These are phyloP conservation scores for Pocillopora grandis DNA, from an alignment of 92 coral and sea anemone genomes.

Conservation along the genomic window DNA sequence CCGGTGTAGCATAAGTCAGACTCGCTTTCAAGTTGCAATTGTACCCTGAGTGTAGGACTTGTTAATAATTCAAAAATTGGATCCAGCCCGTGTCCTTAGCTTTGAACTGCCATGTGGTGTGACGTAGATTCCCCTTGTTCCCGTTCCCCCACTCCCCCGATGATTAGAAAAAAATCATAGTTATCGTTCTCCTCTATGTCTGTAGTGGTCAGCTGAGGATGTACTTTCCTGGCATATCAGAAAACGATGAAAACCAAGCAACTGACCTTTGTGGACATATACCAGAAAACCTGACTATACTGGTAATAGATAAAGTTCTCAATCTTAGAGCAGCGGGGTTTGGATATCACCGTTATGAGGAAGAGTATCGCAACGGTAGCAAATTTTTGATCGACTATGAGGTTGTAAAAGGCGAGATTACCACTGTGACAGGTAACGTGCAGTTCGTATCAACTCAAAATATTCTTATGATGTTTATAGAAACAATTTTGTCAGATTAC, in stretches of 20 bases:
- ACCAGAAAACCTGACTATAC: background rate
- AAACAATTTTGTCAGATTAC: no score
- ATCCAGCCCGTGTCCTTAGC: no score
- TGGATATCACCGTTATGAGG: background rate
- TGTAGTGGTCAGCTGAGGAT: slow-evolving; percentile 11
- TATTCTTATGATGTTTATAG: no score
- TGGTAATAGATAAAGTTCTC: background rate
- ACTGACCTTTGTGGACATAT: slow-evolving; percentile 11
- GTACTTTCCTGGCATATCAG: background rate
- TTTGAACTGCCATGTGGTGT: no score
- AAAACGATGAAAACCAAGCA: background rate
- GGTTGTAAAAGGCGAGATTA: background rate
- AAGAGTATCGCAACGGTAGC: slow-evolving; percentile 13
- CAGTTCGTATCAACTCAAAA: background rate
- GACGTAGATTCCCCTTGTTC: no score
- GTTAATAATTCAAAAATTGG: no score
- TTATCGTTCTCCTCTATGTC: background rate
- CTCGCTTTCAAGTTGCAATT: no score
- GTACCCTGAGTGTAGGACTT: no score
- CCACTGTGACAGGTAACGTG: background rate
- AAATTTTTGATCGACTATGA: slow-evolving; percentile 4
- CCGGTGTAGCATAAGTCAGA: no score
- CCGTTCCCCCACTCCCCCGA: background rate
- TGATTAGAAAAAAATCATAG: background rate
- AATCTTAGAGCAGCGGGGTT: slow-evolving; percentile 22